A percentile compares a stretch with the other conserved stretches of the same genome.
These are phyloP conservation scores for Dendrolimus kikuchii DNA, from an alignment of 1,140 invertebrate species.

Conservation along the genomic window DNA sequence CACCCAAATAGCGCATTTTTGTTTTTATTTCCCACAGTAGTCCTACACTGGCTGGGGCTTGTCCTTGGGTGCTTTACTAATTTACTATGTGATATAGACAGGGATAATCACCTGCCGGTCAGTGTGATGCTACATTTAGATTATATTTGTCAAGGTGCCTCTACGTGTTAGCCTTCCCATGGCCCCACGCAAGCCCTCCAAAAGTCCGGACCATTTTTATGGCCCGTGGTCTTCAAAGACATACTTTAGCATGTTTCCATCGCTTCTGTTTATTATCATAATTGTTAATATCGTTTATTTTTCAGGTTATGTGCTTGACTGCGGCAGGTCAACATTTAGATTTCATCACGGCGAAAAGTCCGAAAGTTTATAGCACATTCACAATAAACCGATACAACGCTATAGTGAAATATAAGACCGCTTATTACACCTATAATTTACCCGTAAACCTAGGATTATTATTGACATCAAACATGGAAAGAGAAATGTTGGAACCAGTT, in stretches of 20 bases:
- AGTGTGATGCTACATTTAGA: too few relatives aligned
- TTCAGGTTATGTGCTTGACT: conserved; percentile 13
- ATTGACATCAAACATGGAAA: conserved; percentile 4
- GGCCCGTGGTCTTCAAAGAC: too few relatives aligned
- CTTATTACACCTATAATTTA: conserved; percentile 90
- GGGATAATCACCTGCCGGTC: too few relatives aligned
- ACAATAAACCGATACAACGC: conserved; percentile 82
- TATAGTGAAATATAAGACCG: conserved; percentile 91
- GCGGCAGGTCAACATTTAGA: conserved; percentile 79
- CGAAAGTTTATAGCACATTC: conserved; percentile 54
- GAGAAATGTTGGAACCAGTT: conserved; percentile 6
- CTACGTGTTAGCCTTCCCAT: too few relatives aligned
- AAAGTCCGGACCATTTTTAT: too few relatives aligned
- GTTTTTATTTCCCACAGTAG: too few relatives aligned
- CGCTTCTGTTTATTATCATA: background rate
- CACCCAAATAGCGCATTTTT: too few relatives aligned
- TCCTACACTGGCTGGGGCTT: too few relatives aligned
- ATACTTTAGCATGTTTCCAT: background rate
- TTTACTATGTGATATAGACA: too few relatives aligned
- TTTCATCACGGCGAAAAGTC: conserved; percentile 67
- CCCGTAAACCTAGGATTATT: conserved; percentile 38
- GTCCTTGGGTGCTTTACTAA: too few relatives aligned
- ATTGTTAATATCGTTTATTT: background rate
- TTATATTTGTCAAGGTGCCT: too few relatives aligned
- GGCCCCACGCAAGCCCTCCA: too few relatives aligned